A percentile compares a stretch with the other conserved stretches of the same genome.
Evolutionary conservation across 2,797 vertebrate species (phyloP).

Genomic region (Heterohyrax brucei): DNA sequence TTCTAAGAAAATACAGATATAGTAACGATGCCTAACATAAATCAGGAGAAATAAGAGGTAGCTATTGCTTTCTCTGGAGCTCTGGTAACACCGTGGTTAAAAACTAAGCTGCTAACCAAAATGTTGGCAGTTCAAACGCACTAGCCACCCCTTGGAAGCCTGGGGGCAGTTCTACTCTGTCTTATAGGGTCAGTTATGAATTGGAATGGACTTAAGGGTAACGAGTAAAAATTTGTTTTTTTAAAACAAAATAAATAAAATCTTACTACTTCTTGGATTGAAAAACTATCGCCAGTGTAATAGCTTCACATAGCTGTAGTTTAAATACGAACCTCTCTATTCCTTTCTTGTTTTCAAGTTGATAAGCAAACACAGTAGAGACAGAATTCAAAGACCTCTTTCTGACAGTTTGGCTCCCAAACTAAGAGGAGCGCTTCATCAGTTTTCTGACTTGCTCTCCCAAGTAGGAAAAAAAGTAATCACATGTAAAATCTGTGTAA

Average conservation of each 20-base stretch:
- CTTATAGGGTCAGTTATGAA: too few relatives aligned
- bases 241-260: slow-evolving; percentile 68
- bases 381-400: slow-evolving; percentile 83
- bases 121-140: too few relatives aligned
- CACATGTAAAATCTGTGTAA: slow-evolving; percentile 47
- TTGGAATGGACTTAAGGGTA: too few relatives aligned
- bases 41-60: slow-evolving; percentile 87
- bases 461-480: slow-evolving; percentile 60
- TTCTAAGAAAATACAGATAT: slow-evolving; percentile 86
- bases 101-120: too few relatives aligned
- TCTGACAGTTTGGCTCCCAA: slow-evolving; percentile 83
- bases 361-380: slow-evolving; percentile 85
- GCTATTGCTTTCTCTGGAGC: slow-evolving; percentile 82
- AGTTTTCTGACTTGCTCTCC: slow-evolving; percentile 60
- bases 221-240: slow-evolving; percentile 75
- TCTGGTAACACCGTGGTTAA: too few relatives aligned
- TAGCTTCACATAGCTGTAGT: slow-evolving; percentile 86
- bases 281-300: slow-evolving; percentile 82
- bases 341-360: slow-evolving; percentile 86
- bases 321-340: slow-evolving; percentile 84
- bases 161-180: too few relatives aligned
- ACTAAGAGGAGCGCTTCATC: slow-evolving; percentile 78
- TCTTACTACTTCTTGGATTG: slow-evolving; percentile 86
- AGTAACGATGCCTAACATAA: slow-evolving; percentile 87
- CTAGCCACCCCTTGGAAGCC: too few relatives aligned